Evolutionary conservation across 2,888 invertebrate species (phyloP), one percentile per base, ranked within the genome.

Genomic region (Hermodice carunculata): DNA sequence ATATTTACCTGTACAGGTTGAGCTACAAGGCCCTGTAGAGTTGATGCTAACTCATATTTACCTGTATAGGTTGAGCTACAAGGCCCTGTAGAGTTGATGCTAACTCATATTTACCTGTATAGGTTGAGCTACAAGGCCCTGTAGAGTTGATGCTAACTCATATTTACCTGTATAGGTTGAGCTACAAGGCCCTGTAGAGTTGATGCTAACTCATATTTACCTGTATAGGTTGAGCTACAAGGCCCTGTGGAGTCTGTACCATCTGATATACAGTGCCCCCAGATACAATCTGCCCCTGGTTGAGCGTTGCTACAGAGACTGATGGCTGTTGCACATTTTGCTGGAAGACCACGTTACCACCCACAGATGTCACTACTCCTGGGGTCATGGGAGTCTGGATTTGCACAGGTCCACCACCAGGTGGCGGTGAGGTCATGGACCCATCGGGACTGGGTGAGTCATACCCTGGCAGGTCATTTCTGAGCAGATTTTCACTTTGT

Each of bases 201-300:
- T n/a, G n/a, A n/a, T n/a, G n/a, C n/a, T n/a, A n/a, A n/a, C n/a
- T 3, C 24, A 3, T 22, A 29, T 44, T 29, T 24, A 87, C 85
- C 83, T 87, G 86, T 57, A 87, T 84, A 17, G 87, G 87, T 66
- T 87, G 87, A 32, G 87, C 87, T 22, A 87, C 86, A 19, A 87
- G 77, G 52, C 87, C 87, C 70, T 87, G 86, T n/a, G 86, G 85
- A 1, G 87, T 87, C 67, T 87, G 87, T 5, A 87, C 85, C 87
- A 87, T 87, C 71, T 87, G 87, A 75, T 86, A 87, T 4, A 87
- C 83, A 6, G 85, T 87, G 40, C 85, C 84, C 24, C 85, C 85
- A 5, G 86, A 85, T 44, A 86, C 82, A 37, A 85, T 81, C 71
- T 84, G 52, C 3, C 84, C 85, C 52, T 81, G 85, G 51, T 79